Base-by-base conservation (phyloP, 2,797 vertebrate species). In the Aeoliscus strigatus region DNA sequence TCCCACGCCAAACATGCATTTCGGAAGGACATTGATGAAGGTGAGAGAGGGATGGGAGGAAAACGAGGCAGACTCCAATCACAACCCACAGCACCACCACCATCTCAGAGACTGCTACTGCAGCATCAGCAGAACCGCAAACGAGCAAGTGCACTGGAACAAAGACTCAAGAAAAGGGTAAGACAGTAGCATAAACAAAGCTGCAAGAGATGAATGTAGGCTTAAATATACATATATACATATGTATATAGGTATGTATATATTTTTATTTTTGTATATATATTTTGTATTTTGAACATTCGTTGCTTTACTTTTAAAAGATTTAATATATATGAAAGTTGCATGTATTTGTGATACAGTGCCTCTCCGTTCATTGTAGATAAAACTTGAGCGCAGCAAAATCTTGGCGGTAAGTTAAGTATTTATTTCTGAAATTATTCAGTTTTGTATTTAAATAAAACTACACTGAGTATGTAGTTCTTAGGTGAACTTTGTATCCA, bases 61-160 rank as follows among this genome's bases (percentile, higher is more conserved):
- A 60, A 18, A 10, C 51, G 61, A 0, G 65, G 53, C 24, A 65
- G 54, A 18, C 56, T 60, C 2, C 40, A 65, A 1, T 77, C 80
- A 13, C 64, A 79, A 18, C 65, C 80, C 21, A 82, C 75, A 26
- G 79, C 80, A 14, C 89, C 86, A 0, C 88, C 89, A 8, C 88
- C 89, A 26, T 91, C 88, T 25, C 89, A 90, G 44, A 84, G 81
- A 55, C 78, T 89, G 27, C 60, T 90, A 27, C 77, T 89, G 21
- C 88, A 90, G 54, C 88, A 90, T 60, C 86, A 88, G 33, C 86
- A 87, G 55, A 90, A 69, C 61, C 77, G 88, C 38, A 90, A 86
- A 73, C 77, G 89, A 70, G 88, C 86, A 9, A 87, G 63, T 30
- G 81, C 69, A 13, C 80, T 91, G 77, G 87, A 90, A 73, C 67